Base-by-base conservation (phyloP, 2,797 vertebrate genomes). In the Oreonectes daqikongensis region DNA sequence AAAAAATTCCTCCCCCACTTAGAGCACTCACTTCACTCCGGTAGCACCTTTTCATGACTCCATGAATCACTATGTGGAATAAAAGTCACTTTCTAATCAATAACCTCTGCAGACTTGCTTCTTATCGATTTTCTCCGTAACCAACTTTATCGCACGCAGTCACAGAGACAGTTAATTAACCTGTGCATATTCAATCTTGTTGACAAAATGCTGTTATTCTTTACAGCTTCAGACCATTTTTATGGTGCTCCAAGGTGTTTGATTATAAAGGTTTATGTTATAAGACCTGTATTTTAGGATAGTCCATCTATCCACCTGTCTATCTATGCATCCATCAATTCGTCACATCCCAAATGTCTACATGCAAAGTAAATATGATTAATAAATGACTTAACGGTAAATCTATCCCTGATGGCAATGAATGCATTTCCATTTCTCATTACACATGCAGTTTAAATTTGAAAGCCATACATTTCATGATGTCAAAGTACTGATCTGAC, bases 41-140 rank as follows among this genome's bases (percentile, higher is more conserved):
- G 9, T 17, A 50, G 53, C 53, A 28, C 35, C 48, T 80, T 75
- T 78, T 84, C 66, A 82, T 15, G 53, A 46, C 70, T 84, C 78
- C 50, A 72, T 84, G 75, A 82, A 84, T 82, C 79, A 69, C 50
- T 46, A 60, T 60, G 63, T 48, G 68, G 15, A 65, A 52, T 84
- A 55, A 82, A 78, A 70, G 68, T 84, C 75, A 42, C 71, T 69
- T 82, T 52, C 50, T 42, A 46, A 80, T 82, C 69, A 71, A 82
- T 82, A 66, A 67, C 40, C 18, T 26, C 26, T 74, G 81, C 40
- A 32, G 42, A 63, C 30, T 26, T 64, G 67, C 68, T 64, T 69
- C 53, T 40, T 61, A 60, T 70, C 22, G 77, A 71, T 78, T 71
- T 57, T n/a, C 40, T 68, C 40, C 35, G 26, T 67, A 82, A 72